Conservation (phyloP, 2,797 vertebrate species). For the Danio albolineatus region DNA sequence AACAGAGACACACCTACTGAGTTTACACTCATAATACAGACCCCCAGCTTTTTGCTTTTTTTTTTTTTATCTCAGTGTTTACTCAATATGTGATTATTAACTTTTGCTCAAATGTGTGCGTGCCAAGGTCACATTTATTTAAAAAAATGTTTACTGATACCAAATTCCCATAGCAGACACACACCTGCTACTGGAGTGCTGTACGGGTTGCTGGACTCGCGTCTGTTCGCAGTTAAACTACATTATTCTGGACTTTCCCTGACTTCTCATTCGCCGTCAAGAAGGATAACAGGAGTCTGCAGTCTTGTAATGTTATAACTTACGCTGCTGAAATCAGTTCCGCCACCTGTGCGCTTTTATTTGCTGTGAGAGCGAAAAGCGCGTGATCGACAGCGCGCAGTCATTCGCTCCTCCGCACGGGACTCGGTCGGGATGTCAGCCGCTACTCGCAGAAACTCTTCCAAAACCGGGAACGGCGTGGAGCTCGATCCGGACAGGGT, state of each 20-base stretch:
- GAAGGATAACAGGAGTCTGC: neutral
- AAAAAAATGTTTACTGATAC: neutral
- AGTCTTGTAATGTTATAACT: neutral
- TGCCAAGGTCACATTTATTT: slow-evolving; percentile 29
- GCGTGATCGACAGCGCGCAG: slow-evolving; percentile 54
- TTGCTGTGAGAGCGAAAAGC: slow-evolving; percentile 30
- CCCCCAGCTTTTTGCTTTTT: neutral
- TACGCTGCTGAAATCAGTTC: slow-evolving; percentile 9
- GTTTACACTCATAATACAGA: slow-evolving; percentile 2
- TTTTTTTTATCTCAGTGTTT: slow-evolving; percentile 43
- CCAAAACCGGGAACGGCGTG: slow-evolving; percentile 44
- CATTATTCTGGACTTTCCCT: neutral
- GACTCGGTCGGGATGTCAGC: slow-evolving; percentile 52
- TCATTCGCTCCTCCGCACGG: slow-evolving; percentile 19
- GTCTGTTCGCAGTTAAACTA: neutral
- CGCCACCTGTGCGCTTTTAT: slow-evolving; percentile 48
- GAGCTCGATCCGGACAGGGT: slow-evolving; percentile 29
- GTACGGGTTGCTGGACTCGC: neutral
- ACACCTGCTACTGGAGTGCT: neutral
- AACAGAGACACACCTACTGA: neutral
- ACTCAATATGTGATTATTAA: slow-evolving; percentile 58
- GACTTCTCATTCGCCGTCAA: neutral
- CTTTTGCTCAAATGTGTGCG: slow-evolving; percentile 39
- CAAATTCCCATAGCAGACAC: neutral
- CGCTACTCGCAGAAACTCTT: slow-evolving; percentile 37